These are phyloP conservation scores for Scarus forsteni DNA, from an alignment of 2,797 vertebrate genomes.

Conservation along the genomic window DNA sequence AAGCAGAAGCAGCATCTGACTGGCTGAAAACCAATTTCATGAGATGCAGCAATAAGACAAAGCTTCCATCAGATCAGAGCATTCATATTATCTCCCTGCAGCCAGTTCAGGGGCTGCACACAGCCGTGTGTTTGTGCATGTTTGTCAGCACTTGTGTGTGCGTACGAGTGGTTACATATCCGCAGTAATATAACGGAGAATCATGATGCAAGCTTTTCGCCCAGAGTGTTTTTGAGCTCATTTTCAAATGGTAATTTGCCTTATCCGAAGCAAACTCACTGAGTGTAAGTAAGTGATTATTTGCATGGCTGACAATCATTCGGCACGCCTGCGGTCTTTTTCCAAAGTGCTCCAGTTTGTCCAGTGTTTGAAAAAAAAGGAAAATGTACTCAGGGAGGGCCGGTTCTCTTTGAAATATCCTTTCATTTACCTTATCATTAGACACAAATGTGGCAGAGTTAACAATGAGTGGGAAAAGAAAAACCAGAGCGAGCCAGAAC, in stretches of 20 bases:
- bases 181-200: conserved; percentile 86
- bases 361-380: conserved; percentile 86
- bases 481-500: conserved; percentile 31
- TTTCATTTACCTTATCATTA: conserved; percentile 84
- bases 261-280: conserved; percentile 94
- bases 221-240: conserved; percentile 95
- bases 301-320: conserved; percentile 98
- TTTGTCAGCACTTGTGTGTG: conserved; percentile 53
- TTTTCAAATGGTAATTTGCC: conserved; percentile 99
- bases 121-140: conserved; percentile 49
- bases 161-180: conserved; percentile 68
- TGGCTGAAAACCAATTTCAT: conserved; percentile 56
- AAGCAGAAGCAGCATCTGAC: conserved; percentile 40
- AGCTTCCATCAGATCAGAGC: conserved; percentile 62
- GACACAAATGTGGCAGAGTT: conserved; percentile 74
- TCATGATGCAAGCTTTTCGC: conserved; percentile 91
- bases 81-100: conserved; percentile 65
- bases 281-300: conserved; percentile 99
- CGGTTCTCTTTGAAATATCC: conserved; percentile 85
- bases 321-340: conserved; percentile 91
- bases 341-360: conserved; percentile 92
- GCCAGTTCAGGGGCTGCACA: conserved; percentile 55
- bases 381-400: conserved; percentile 82
- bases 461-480: conserved; percentile 44
- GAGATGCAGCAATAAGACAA: conserved; percentile 48